A percentile compares a stretch with the other conserved stretches of the same genome.
Conservation (phyloP, 2,888 invertebrate genomes). For the Agrotis ipsilon region DNA sequence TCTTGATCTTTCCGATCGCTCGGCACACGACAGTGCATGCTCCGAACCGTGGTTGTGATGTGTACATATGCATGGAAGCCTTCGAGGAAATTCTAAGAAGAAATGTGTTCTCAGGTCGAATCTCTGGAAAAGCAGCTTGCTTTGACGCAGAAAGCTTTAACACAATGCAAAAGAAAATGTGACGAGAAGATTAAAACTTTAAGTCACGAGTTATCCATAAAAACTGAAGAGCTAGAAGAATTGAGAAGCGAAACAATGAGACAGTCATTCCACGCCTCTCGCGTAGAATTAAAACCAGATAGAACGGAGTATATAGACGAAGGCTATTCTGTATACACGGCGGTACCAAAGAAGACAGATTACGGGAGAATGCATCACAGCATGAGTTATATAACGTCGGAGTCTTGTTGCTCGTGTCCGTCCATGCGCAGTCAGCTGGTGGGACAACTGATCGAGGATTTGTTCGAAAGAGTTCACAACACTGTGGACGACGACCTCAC, state of each 20-base stretch:
- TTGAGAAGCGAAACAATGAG: conserved; percentile 86
- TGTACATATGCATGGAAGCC: conserved; percentile 85
- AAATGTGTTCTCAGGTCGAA: conserved; percentile 90
- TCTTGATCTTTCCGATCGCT: conserved; percentile 64
- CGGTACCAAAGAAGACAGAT: conserved; percentile 88
- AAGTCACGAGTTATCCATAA: conserved; percentile 91
- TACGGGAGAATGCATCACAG: conserved; percentile 88
- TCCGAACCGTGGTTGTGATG: conserved; percentile 70
- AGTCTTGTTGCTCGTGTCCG: conserved; percentile 86
- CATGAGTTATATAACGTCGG: conserved; percentile 87
- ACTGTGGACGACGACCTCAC: conserved; percentile 84
- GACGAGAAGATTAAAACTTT: conserved; percentile 91
- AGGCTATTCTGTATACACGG: conserved; percentile 87
- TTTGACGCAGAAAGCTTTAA: conserved; percentile 90
- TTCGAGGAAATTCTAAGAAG: conserved; percentile 83
- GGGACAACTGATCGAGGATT: conserved; percentile 87
- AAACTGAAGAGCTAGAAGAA: conserved; percentile 89
- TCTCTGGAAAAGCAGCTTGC: conserved; percentile 91
- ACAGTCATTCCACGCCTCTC: conserved; percentile 85
- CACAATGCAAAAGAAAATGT: conserved; percentile 89
- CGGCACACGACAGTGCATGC: conserved; percentile 81
- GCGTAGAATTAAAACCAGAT: conserved; percentile 86
- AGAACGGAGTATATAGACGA: conserved; percentile 88
- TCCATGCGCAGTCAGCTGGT: conserved; percentile 87
- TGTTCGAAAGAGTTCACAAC: conserved; percentile 87